Evolutionary conservation across 2,888 invertebrate species (phyloP), one percentile per base, ranked within the genome.

Genomic region (Lasioglossum lativentre): DNA sequence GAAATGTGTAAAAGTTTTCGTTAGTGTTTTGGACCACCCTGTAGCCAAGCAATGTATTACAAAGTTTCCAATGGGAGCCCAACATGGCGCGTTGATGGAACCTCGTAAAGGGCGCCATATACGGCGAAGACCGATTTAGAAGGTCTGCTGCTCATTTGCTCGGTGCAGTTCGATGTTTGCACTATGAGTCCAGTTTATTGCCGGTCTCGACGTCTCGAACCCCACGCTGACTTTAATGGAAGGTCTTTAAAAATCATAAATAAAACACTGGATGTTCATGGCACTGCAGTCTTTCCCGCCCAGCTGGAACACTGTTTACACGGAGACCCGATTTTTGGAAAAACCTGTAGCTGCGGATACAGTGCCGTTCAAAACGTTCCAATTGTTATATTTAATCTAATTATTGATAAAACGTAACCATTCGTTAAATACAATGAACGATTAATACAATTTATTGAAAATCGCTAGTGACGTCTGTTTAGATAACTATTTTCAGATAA

Each of bases 81-180:
- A 71, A 42, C 42, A 42, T 16, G 71, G 42, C 71, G 42, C 27
- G 71, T 71, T 42, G 71, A 71, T 42, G 42, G 71, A 16, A 42
- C 27, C 71, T 71, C 71, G 71, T 71, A 71, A 71, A 71, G 27
- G 14, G 27, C 27, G 12, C 71, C 71, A 42, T 71, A 71, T 42
- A 71, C 42, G 71, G 71, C 27, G 38, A 42, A 42, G 71, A 71
- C 71, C 27, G 71, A 71, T 71, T 71, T 71, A 71, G 71, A 71
- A 42, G 42, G 71, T 42, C 71, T 71, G 16, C 42, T n/a, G 27
- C 70, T 34, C 70, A 71, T 71, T 71, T 71, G 71, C 27, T 71
- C 27, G 45, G 40, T 66, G 45, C 63, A 45, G 45, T 34, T 75
- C 63, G 45, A 45, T 45, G 45, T 45, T 63, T 66, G 66, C 45